Evolutionary conservation across 1,140 invertebrate genomes (phyloP).

Genomic region (Drosophila micromelanica): DNA sequence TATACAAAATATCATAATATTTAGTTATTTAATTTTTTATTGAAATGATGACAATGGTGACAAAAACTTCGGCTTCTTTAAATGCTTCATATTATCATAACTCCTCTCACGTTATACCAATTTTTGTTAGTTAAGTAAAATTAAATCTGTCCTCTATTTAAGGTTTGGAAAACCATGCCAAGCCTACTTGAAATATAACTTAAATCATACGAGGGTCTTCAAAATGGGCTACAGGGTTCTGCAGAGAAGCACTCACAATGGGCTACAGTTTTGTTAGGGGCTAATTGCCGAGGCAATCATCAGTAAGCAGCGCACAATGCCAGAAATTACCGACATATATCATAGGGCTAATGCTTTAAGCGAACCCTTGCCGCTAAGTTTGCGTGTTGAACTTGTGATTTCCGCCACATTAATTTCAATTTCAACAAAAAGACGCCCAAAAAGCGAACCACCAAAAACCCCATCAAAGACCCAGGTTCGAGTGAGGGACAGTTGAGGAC

Average conservation of each 20-base stretch:
- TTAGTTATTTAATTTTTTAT: no score
- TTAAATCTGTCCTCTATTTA: no score
- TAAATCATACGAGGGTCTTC: conserved; percentile 13
- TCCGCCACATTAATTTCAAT: conserved; percentile 82
- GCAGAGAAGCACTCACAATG: conserved; percentile 11
- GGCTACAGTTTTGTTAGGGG: neutral
- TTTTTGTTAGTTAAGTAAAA: no score
- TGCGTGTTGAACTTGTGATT: conserved; percentile 81
- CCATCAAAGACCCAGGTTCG: conserved; percentile 17
- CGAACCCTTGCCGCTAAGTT: conserved; percentile 59
- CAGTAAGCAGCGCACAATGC: conserved; percentile 33
- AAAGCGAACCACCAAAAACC: conserved; percentile 17
- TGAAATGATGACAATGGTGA: no score
- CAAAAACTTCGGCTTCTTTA: no score
- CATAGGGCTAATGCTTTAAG: conserved; percentile 62
- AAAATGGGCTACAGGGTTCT: neutral
- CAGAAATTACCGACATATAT: conserved; percentile 76
- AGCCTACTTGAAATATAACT: neutral
- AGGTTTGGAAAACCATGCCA: no score
- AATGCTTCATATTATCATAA: no score
- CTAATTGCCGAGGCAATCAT: conserved; percentile 76
- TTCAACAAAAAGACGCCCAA: conserved; percentile 65
- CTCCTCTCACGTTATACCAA: no score
- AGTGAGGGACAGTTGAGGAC: conserved; percentile 61
- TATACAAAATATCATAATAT: no score